Base-by-base conservation (phyloP, 2,113 vertebrate species). In the Chaetodon trifascialis region DNA sequence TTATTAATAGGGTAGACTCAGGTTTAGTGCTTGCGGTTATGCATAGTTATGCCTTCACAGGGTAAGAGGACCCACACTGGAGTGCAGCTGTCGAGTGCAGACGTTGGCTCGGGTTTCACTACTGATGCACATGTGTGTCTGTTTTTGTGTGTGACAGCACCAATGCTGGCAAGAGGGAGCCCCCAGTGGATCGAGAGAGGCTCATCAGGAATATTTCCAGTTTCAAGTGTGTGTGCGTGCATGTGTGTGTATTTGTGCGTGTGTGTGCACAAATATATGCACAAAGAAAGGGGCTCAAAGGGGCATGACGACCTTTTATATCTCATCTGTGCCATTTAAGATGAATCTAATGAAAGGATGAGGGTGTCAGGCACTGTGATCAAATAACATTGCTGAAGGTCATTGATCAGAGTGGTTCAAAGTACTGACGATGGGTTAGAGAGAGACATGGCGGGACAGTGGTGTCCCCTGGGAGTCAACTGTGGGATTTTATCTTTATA, bases 81-180 rank as follows among this genome's bases (percentile, higher is more conserved):
- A 60, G 46, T 67, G 72, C 94, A 95, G 94, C 93, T 95, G 95
- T 92, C 71, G 72, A 87, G 79, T 85, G 76, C 75, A 66, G 74
- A 84, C 47, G 4, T 60, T 58, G 81, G 89, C 64, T 94, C 87
- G 54, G 83, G 84, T 94, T 94, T 92, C 93, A 90, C 69, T 84
- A 56, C 82, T 70, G 66, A 49, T 80, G 64, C 63, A 25, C 30
- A 63, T 47, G 49, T n/a, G 75, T 17, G 56, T 44, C 60, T 60
- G 78, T 66, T 63, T 80, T 40, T 69, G 79, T 78, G 75, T 86
- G 76, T 23, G 23, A 79, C 65, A 76, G 76, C 38, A 60, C 56
- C 44, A 76, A 79, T 55, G 14, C 71, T 75, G 63, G 82, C 72
- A 51, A 74, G n/a, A 91, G 73, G 85, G 92, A 86, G 91, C 91